phyloP scores from a whole-genome alignment of 1,140 invertebrate species.

The Paramacrobiotus metropolitanus region DNA sequence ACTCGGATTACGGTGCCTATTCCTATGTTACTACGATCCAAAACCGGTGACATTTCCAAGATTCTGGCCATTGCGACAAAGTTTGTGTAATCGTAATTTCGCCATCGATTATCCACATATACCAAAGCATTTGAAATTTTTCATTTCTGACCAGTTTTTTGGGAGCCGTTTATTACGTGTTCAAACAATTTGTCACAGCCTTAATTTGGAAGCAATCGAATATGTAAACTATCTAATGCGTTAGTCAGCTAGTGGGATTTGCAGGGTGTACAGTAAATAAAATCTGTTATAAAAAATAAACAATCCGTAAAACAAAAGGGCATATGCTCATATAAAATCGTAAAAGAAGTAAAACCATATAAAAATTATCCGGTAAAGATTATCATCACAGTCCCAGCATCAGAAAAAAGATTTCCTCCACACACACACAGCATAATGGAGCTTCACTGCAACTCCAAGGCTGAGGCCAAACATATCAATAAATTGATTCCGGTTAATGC shows the following conservation, averaged over 20 bases:
- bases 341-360: too few species aligned
- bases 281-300: too few species aligned
- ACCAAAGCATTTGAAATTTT: not conserved
- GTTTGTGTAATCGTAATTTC: slow-evolving; percentile 45
- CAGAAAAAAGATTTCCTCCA: not conserved
- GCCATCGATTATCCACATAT: not conserved
- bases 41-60: slow-evolving; percentile 82
- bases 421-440: not conserved
- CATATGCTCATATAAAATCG: too few species aligned
- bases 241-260: not conserved
- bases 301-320: too few species aligned
- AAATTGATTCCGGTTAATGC: not conserved
- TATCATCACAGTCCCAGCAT: too few species aligned
- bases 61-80: slow-evolving; percentile 67
- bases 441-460: not conserved
- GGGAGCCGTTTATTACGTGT: not conserved
- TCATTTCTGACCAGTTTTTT: not conserved
- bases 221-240: not conserved
- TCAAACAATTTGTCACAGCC: not conserved
- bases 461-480: not conserved
- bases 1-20: slow-evolving; percentile 83
- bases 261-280: not conserved
- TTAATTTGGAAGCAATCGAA: not conserved
- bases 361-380: too few species aligned
- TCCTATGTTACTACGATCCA: slow-evolving; percentile 61